These are phyloP conservation scores for Hystrix cristata DNA, from an alignment of 2,113 vertebrate genomes.

Conservation along the genomic window DNA sequence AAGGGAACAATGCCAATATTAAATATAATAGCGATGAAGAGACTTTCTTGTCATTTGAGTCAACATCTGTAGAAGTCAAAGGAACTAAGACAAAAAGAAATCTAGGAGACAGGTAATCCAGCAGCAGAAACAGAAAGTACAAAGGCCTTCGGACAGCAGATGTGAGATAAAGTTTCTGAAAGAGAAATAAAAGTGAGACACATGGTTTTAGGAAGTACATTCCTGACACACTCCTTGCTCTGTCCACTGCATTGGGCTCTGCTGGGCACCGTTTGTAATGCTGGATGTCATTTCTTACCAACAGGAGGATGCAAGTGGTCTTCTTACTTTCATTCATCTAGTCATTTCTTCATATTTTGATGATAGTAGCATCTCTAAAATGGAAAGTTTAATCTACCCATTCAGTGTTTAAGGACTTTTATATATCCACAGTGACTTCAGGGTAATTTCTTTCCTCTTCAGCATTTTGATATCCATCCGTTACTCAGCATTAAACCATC, in stretches of 20 bases:
- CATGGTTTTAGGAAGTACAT: background rate
- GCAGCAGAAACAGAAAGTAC: background rate
- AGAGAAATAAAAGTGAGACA: background rate
- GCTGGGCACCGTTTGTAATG: background rate
- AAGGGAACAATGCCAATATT: background rate
- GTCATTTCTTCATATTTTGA: background rate
- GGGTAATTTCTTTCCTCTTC: background rate
- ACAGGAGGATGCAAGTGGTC: background rate
- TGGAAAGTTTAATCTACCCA: background rate
- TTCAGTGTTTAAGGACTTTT: background rate
- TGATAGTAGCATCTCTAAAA: background rate
- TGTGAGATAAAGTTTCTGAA: background rate
- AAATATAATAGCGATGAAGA: background rate
- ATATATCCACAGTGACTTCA: background rate
- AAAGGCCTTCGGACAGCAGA: background rate
- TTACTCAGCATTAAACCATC: background rate
- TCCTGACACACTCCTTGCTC: background rate
- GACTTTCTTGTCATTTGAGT: background rate
- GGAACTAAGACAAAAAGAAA: background rate
- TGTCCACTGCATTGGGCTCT: background rate
- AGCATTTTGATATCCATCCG: background rate
- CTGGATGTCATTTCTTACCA: background rate
- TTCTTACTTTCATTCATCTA: background rate
- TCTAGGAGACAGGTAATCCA: background rate
- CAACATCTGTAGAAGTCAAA: background rate